A percentile compares a stretch with the other conserved stretches of the same genome.
Conservation (phyloP, 2,888 invertebrate species). For the Laothoe populi region DNA sequence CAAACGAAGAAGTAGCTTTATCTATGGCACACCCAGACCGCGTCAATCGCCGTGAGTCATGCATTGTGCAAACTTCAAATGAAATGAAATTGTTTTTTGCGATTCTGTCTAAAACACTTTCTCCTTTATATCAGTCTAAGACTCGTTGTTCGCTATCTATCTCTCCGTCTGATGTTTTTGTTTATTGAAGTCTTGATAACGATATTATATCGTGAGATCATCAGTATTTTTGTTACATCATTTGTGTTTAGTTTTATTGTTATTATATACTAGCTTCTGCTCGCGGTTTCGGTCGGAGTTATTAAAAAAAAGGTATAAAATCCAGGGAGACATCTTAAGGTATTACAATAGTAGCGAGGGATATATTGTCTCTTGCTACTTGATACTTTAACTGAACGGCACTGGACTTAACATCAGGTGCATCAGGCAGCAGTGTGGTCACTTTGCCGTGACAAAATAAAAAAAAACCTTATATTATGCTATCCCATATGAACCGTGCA, state of each 20-base stretch:
- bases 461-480: too few species aligned
- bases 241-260: constrained; percentile 1
- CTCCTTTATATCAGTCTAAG: neutral
- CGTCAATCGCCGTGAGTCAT: constrained; percentile 28
- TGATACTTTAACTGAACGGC: too few species aligned
- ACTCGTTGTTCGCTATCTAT: constrained; percentile 9
- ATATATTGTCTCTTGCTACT: too few species aligned
- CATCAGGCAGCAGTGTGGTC: too few species aligned
- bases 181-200: constrained; percentile 6
- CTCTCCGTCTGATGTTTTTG: constrained; percentile 2
- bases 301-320: too few species aligned
- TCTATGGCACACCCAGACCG: neutral
- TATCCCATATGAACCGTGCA: too few species aligned
- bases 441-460: too few species aligned
- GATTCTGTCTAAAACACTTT: constrained; percentile 26
- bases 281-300: too few species aligned
- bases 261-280: too few species aligned
- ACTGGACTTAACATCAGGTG: too few species aligned
- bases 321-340: too few species aligned
- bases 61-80: constrained; percentile 19
- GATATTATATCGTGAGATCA: neutral
- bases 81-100: constrained; percentile 10
- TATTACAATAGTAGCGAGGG: too few species aligned
- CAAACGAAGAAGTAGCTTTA: neutral
- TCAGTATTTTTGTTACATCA: neutral